phyloP scores from a whole-genome alignment of 2,113 vertebrate genomes.

The Poeciliopsis occidentalis region DNA sequence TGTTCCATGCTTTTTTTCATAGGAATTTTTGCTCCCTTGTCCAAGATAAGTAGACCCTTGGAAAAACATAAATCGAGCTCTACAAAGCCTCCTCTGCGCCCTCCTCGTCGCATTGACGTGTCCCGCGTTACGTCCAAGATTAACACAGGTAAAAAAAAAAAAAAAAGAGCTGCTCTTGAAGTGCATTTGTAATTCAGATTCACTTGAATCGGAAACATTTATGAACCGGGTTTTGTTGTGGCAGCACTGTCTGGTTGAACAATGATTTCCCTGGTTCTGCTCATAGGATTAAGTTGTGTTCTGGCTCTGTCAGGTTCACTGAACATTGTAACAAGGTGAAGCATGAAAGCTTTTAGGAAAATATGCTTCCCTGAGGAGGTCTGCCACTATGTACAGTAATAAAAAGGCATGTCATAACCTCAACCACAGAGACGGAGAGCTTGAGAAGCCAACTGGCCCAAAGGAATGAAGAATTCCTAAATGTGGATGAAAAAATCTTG shows the following conservation, averaged over 20 bases:
- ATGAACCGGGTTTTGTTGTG: neutral
- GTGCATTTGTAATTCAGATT: neutral
- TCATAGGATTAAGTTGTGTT: slow-evolving; percentile 4
- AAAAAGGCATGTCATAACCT: slow-evolving; percentile 23
- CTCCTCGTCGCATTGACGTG: slow-evolving; percentile 82
- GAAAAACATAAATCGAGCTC: slow-evolving; percentile 80
- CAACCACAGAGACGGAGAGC: slow-evolving; percentile 8
- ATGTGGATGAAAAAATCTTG: slow-evolving; percentile 18
- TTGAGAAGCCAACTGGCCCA: neutral
- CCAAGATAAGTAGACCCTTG: slow-evolving; percentile 91
- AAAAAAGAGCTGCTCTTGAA: neutral
- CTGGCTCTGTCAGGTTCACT: neutral
- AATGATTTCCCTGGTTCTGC: neutral
- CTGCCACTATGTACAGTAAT: slow-evolving; percentile 11
- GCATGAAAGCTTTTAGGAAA: neutral
- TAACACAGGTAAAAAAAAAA: slow-evolving; percentile 84
- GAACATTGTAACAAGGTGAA: slow-evolving; percentile 3
- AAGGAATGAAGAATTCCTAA: slow-evolving; percentile 2
- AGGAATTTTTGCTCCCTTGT: slow-evolving; percentile 98
- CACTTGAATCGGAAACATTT: neutral
- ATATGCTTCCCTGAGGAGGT: slow-evolving; percentile 1
- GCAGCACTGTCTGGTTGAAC: neutral
- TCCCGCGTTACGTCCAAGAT: slow-evolving; percentile 86
- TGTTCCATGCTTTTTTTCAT: neutral
- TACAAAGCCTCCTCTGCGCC: slow-evolving; percentile 62